Percentiles rank a stretch among this genome's conserved stretches.
These are phyloP conservation scores for Melanogrammus aeglefinus DNA, from an alignment of 2,797 vertebrate genomes.

Conservation along the genomic window DNA sequence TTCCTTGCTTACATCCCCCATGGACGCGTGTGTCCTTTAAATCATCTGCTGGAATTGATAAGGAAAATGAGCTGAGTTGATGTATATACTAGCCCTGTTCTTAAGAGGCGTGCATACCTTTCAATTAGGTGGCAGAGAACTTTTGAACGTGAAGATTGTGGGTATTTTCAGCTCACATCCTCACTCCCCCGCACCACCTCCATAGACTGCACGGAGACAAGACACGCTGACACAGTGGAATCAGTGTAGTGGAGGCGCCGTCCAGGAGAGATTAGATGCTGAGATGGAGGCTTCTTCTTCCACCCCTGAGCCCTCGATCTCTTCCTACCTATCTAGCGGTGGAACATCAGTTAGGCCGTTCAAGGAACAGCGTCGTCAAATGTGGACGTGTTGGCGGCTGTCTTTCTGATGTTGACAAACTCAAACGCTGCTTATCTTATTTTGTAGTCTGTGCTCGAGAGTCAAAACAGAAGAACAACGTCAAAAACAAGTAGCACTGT, in stretches of 20 bases:
- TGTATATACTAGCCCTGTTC: too few relatives aligned
- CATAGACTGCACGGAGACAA: not conserved
- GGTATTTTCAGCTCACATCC: too few relatives aligned
- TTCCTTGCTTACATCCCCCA: too few relatives aligned
- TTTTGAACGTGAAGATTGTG: too few relatives aligned
- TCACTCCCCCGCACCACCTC: not conserved
- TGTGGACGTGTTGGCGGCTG: not conserved
- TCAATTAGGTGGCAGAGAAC: too few relatives aligned
- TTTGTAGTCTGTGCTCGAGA: not conserved
- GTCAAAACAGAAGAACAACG: not conserved
- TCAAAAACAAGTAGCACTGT: not conserved
- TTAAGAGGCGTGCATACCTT: too few relatives aligned
- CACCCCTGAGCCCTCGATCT: slow-evolving; percentile 29
- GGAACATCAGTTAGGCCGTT: not conserved
- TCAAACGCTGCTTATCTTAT: not conserved
- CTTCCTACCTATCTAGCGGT: slow-evolving; percentile 29
- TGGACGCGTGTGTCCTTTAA: too few relatives aligned
- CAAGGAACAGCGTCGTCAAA: not conserved
- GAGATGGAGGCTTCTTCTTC: not conserved
- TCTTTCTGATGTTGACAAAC: not conserved
- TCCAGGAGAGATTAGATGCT: not conserved
- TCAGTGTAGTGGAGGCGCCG: not conserved
- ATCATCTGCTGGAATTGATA: too few relatives aligned
- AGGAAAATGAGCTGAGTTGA: too few relatives aligned
- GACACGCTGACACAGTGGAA: not conserved